Percentiles rank a stretch among this genome's conserved stretches.
Conservation (phyloP, 2,113 vertebrate species). For the Syrmaticus mikado region DNA sequence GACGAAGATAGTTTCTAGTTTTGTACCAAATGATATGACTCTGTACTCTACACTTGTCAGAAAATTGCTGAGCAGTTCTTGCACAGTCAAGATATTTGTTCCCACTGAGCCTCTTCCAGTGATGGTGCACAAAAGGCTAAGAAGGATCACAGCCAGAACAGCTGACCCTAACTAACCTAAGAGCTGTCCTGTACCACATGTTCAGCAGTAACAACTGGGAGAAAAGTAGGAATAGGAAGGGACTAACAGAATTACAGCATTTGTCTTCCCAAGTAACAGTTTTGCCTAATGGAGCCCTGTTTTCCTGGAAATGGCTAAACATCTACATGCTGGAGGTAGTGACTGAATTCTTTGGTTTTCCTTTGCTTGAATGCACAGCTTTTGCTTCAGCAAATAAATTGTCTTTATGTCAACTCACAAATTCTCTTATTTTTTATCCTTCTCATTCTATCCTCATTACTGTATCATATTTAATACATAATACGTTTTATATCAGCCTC, state of each 20-base stretch:
- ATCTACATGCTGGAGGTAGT: not conserved
- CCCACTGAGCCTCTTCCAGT: not conserved
- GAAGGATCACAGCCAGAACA: not conserved
- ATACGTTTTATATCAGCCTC: not conserved
- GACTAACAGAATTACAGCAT: not conserved
- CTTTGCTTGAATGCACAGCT: not conserved
- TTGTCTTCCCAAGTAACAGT: not conserved
- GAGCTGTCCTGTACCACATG: not conserved
- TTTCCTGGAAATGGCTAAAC: not conserved
- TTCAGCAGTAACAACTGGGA: not conserved
- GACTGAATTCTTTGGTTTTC: not conserved
- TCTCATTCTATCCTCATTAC: not conserved
- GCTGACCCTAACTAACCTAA: not conserved
- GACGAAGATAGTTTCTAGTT: not conserved
- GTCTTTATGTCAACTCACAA: not conserved
- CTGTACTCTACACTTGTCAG: not conserved
- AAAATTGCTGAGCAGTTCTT: not conserved
- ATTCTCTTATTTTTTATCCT: not conserved
- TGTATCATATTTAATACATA: not conserved
- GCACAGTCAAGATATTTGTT: not conserved
- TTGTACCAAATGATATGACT: not conserved
- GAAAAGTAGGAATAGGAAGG: not conserved
- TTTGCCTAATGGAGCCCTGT: not conserved
- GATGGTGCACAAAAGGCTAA: not conserved
- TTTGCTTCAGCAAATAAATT: not conserved